These are phyloP conservation scores for Heliconius hewitsoni DNA, from an alignment of 1,140 invertebrate genomes.

Conservation along the genomic window DNA sequence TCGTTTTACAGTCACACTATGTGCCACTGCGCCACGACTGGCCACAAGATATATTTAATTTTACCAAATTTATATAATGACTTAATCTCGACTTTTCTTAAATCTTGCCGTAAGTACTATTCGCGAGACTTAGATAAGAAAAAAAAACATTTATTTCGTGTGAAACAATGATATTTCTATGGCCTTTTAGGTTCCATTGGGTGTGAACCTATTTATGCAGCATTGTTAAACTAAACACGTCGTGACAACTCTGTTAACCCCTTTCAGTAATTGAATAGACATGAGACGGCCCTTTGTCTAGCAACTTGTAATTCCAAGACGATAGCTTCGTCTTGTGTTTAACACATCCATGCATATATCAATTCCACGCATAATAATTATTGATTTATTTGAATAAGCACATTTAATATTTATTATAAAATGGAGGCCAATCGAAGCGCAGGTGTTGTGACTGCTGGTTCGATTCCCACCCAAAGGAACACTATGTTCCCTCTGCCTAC, in stretches of 20 bases:
- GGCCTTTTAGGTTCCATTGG: conserved; percentile 14
- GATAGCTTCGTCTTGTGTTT: conserved; percentile 19
- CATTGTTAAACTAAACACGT: conserved; percentile 33
- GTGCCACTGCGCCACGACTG: too few species aligned
- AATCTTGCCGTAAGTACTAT: too few species aligned
- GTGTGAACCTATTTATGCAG: neutral
- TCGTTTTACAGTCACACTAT: too few species aligned
- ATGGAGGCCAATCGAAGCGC: too few species aligned
- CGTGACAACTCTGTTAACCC: conserved; percentile 47
- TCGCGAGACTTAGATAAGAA: neutral
- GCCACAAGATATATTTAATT: neutral
- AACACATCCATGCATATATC: conserved; percentile 25
- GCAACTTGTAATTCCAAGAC: conserved; percentile 55
- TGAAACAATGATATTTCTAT: neutral
- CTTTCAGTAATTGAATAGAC: conserved; percentile 64
- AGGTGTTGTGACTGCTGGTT: too few species aligned
- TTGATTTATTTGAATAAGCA: too few species aligned
- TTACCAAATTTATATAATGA: neutral
- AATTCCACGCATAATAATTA: neutral
- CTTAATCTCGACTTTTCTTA: too few species aligned
- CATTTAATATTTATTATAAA: too few species aligned
- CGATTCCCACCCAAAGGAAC: too few species aligned
- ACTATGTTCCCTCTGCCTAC: too few species aligned
- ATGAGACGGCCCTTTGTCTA: conserved; percentile 59
- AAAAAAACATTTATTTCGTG: neutral